Evolutionary conservation across 2,888 invertebrate species (phyloP).

Genomic region (Labia minor): DNA sequence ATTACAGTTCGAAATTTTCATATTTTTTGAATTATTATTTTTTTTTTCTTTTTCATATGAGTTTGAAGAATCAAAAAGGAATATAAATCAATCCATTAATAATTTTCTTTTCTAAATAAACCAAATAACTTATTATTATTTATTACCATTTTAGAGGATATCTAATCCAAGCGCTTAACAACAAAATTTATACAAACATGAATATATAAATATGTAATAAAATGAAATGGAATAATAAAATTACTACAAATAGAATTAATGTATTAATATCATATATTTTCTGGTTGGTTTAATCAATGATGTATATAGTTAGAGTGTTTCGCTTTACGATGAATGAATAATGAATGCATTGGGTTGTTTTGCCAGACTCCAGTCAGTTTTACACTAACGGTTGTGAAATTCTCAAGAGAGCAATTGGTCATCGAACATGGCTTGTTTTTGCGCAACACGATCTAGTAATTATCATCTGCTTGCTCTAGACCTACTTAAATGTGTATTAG

Average conservation of each 20-base stretch:
- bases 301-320: neutral
- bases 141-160: too few relatives aligned
- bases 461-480: neutral
- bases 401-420: neutral
- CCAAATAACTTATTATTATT: too few relatives aligned
- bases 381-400: neutral
- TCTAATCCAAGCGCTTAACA: too few relatives aligned
- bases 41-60: too few relatives aligned
- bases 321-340: neutral
- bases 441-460: neutral
- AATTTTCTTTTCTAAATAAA: too few relatives aligned
- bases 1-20: too few relatives aligned
- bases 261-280: neutral
- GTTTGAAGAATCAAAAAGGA: too few relatives aligned
- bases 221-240: neutral
- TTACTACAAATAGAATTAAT: conserved; percentile 1
- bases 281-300: conserved; percentile 4
- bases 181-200: too few relatives aligned
- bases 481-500: neutral
- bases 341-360: neutral
- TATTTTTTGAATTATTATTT: too few relatives aligned
- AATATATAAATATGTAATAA: too few relatives aligned
- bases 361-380: neutral
- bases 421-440: neutral
- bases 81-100: too few relatives aligned